phyloP scores from a whole-genome alignment of 2,113 vertebrate species.

The Chinchilla lanigera region DNA sequence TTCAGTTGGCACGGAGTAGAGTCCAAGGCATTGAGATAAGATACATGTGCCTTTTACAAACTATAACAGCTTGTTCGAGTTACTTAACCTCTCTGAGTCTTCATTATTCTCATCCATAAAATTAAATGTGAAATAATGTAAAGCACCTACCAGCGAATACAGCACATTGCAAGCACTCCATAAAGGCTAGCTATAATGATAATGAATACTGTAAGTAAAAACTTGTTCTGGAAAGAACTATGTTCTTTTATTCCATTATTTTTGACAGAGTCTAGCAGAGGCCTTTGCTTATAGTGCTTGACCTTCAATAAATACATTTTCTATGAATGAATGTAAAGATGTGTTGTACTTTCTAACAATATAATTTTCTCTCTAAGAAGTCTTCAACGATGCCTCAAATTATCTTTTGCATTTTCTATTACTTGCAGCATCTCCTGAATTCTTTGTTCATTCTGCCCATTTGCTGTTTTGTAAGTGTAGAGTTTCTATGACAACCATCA shows the following conservation, averaged over 20 bases:
- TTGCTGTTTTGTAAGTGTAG: not conserved
- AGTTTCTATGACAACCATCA: not conserved
- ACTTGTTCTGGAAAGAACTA: not conserved
- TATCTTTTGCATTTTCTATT: not conserved
- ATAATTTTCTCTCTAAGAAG: not conserved
- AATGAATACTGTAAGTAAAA: not conserved
- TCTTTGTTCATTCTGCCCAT: not conserved
- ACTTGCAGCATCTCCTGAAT: not conserved
- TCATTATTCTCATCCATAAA: conserved; percentile 66
- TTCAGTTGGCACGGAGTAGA: not conserved
- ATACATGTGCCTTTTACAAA: conserved; percentile 2
- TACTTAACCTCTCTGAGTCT: conserved; percentile 45
- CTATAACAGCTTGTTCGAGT: conserved; percentile 7
- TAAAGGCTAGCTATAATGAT: not conserved
- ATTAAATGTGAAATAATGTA: conserved; percentile 68
- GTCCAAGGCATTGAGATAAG: not conserved
- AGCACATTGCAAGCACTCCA: not conserved
- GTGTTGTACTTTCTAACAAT: not conserved
- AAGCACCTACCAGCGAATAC: conserved; percentile 1
- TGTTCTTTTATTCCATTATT: not conserved
- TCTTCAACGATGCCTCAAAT: not conserved
- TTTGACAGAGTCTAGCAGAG: not conserved
- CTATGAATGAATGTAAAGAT: not conserved
- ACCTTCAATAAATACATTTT: not conserved
- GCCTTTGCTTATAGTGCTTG: not conserved